Percentiles rank a stretch among this genome's conserved stretches.
Evolutionary conservation across 1,140 invertebrate species (phyloP).

Genomic region (Triops cancriformis): DNA sequence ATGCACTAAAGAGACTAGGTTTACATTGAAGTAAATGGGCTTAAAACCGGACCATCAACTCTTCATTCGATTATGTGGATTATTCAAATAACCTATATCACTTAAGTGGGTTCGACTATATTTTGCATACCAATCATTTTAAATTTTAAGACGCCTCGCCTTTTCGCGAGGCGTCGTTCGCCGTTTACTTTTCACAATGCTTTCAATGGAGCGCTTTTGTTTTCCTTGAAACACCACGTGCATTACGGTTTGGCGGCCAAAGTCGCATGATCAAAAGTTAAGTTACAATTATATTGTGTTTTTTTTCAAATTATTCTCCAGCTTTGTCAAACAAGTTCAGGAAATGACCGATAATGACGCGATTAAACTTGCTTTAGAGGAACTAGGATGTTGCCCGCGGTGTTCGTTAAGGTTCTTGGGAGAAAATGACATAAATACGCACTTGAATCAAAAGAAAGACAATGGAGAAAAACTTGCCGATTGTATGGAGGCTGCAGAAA

Average conservation of each 20-base stretch:
- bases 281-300: background rate
- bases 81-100: too few relatives aligned
- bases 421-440: conserved; percentile 2
- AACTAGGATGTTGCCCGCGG: conserved; percentile 21
- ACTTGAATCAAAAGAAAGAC: background rate
- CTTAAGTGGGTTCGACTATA: too few relatives aligned
- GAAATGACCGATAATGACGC: background rate
- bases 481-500: conserved; percentile 4
- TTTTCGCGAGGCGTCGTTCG: too few relatives aligned
- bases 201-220: too few relatives aligned
- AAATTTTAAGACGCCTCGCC: too few relatives aligned
- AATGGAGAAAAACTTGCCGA: background rate
- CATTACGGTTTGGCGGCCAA: background rate
- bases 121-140: too few relatives aligned
- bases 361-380: background rate
- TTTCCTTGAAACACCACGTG: too few relatives aligned
- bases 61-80: too few relatives aligned
- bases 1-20: too few relatives aligned
- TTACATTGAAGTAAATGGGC: too few relatives aligned
- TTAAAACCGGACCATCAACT: too few relatives aligned
- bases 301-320: background rate
- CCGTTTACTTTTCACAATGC: too few relatives aligned
- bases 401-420: conserved; percentile 23
- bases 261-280: background rate
- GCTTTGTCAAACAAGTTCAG: background rate